phyloP scores from a whole-genome alignment of 2,797 vertebrate genomes.

The Molothrus ater region DNA sequence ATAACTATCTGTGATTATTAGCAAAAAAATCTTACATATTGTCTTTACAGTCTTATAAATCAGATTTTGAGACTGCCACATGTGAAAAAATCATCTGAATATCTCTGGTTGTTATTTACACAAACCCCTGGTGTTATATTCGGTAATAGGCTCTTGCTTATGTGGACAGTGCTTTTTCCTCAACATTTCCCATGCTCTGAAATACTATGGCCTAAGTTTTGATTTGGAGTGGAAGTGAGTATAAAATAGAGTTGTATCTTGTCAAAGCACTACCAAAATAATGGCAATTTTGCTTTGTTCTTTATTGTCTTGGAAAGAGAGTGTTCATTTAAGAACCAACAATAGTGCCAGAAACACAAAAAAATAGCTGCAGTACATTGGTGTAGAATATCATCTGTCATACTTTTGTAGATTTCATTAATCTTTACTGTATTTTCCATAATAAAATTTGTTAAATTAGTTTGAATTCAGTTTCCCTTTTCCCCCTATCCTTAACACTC shows the following conservation, averaged over 20 bases:
- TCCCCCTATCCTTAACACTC: background rate
- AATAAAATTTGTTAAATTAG: background rate
- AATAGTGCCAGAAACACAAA: background rate
- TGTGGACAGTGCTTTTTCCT: background rate
- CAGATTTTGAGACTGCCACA: background rate
- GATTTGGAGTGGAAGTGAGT: background rate
- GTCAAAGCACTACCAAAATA: background rate
- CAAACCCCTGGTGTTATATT: background rate
- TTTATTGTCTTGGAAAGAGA: background rate
- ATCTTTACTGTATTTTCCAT: background rate
- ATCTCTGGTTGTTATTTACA: background rate
- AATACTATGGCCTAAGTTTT: background rate
- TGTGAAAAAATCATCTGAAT: background rate
- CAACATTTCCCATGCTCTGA: background rate
- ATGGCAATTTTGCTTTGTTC: background rate
- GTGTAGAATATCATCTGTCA: background rate
- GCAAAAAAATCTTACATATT: fast-evolving
- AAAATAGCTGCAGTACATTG: background rate
- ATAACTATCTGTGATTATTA: background rate
- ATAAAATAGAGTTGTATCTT: background rate
- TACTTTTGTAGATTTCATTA: background rate
- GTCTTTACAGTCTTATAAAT: background rate
- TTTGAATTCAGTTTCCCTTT: background rate
- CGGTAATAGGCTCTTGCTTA: background rate
- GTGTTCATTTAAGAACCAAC: background rate